Percentiles rank a stretch among this genome's conserved stretches.
phyloP scores from a whole-genome alignment of 1,140 invertebrate species.

The Drosophila pallidifrons region DNA sequence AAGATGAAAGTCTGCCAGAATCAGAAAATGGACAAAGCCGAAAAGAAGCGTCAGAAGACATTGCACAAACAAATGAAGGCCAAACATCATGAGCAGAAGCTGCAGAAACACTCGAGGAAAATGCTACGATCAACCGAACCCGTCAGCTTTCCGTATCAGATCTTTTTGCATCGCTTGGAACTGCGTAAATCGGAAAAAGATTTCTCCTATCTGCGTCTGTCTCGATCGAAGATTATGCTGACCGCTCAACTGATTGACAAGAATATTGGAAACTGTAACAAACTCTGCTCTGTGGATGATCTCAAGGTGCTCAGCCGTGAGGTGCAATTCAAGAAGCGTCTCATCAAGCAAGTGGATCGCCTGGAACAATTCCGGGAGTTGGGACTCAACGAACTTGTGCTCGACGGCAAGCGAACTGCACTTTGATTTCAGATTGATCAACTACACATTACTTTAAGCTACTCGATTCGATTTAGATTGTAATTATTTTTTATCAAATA shows the following conservation, averaged over 20 bases:
- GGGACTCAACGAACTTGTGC: conserved; percentile 64
- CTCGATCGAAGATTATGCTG: conserved; percentile 61
- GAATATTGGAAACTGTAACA: conserved; percentile 46
- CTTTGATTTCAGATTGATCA: conserved; percentile 36
- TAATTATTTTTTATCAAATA: conserved; percentile 80
- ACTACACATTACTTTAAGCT: conserved; percentile 43
- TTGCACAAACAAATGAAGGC: conserved; percentile 30
- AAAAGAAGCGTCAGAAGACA: conserved; percentile 38
- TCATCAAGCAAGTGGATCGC: conserved; percentile 60
- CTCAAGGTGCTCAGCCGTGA: conserved; percentile 70
- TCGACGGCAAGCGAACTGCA: conserved; percentile 58
- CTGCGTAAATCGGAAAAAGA: conserved; percentile 47
- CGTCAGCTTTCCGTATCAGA: conserved; percentile 55
- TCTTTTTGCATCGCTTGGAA: conserved; percentile 70
- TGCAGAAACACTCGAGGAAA: conserved; percentile 36
- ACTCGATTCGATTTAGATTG: conserved; percentile 41
- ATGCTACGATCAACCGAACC: not conserved
- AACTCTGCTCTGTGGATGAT: conserved; percentile 57
- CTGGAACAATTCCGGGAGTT: conserved; percentile 63
- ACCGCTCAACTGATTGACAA: conserved; percentile 59
- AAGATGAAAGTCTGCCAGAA: conserved; percentile 42
- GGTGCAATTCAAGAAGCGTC: conserved; percentile 71
- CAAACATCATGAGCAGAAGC: conserved; percentile 40
- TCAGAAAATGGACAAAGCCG: conserved; percentile 33
- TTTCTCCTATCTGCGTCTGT: conserved; percentile 64